Evolutionary conservation across 2,113 vertebrate genomes (phyloP).

Genomic region (Leptodactylus fuscus): DNA sequence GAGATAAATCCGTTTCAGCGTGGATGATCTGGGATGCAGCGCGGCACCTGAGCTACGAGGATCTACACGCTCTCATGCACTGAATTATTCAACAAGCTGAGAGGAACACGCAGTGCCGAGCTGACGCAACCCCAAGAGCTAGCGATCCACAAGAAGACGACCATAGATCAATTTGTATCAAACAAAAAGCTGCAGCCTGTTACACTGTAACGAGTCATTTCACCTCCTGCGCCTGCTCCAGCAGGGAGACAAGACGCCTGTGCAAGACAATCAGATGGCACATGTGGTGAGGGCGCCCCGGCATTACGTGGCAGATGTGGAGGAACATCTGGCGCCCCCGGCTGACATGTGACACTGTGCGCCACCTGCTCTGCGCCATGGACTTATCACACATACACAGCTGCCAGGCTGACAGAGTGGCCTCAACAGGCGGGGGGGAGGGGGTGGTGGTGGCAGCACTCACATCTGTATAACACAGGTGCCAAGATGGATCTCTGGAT

Average conservation of each 20-base stretch:
- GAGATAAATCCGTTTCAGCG: conserved; percentile 13
- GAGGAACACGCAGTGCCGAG: conserved; percentile 4
- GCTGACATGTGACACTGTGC: conserved; percentile 21
- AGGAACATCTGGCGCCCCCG: conserved; percentile 20
- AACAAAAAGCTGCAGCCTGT: neutral
- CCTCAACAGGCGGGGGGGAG: too few relatives aligned
- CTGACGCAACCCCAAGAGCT: conserved; percentile 37
- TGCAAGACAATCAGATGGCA: neutral
- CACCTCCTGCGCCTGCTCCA: neutral
- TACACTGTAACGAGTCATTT: neutral
- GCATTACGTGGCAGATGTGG: neutral
- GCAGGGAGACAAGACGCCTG: neutral
- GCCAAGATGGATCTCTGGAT: too few relatives aligned
- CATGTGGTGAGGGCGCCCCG: neutral
- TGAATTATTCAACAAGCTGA: conserved; percentile 51
- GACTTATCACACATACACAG: neutral
- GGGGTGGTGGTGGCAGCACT: neutral
- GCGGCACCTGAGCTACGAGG: conserved; percentile 43
- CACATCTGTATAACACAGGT: neutral
- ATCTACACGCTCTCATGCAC: conserved; percentile 2
- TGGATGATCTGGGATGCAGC: conserved; percentile 38
- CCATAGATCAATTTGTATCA: too few relatives aligned
- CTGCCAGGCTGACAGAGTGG: neutral
- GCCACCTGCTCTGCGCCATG: neutral
- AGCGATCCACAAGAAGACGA: neutral